Conservation (phyloP, 2,888 invertebrate species). For the Hydraecia micacea region DNA sequence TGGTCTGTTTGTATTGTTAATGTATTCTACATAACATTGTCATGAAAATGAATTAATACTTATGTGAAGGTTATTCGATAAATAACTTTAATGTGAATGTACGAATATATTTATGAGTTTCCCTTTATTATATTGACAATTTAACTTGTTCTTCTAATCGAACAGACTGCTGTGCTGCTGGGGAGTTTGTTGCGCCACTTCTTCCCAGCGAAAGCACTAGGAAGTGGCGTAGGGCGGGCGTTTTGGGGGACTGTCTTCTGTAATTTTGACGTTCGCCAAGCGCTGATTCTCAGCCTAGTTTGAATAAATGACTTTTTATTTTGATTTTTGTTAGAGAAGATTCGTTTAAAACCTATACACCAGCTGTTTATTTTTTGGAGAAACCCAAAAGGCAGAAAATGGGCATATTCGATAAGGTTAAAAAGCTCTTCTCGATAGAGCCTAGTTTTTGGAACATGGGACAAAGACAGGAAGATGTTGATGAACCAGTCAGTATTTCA, state of each 20-base stretch:
- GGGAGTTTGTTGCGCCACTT: background rate
- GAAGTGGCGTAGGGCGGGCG: background rate
- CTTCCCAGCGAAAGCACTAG: background rate
- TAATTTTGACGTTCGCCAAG: background rate
- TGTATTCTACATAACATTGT: conserved; percentile 50
- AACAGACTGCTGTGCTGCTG: no score
- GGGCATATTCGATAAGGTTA: background rate
- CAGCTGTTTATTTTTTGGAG: background rate
- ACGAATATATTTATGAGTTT: background rate
- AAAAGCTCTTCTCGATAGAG: background rate
- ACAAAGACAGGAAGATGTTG: background rate
- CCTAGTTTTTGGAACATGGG: background rate
- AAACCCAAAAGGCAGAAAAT: background rate
- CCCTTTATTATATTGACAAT: background rate
- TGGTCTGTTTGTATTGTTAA: conserved; percentile 39
- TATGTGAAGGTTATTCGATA: conserved; percentile 57
- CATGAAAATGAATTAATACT: conserved; percentile 42
- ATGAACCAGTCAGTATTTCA: background rate
- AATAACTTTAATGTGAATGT: conserved; percentile 38
- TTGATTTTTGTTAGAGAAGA: background rate
- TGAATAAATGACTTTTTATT: background rate
- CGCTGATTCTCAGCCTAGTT: no score
- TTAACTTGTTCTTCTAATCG: background rate
- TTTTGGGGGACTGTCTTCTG: background rate
- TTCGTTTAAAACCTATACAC: background rate